phyloP scores from a whole-genome alignment of 2,888 invertebrate genomes.

The Mimachlamys varia region DNA sequence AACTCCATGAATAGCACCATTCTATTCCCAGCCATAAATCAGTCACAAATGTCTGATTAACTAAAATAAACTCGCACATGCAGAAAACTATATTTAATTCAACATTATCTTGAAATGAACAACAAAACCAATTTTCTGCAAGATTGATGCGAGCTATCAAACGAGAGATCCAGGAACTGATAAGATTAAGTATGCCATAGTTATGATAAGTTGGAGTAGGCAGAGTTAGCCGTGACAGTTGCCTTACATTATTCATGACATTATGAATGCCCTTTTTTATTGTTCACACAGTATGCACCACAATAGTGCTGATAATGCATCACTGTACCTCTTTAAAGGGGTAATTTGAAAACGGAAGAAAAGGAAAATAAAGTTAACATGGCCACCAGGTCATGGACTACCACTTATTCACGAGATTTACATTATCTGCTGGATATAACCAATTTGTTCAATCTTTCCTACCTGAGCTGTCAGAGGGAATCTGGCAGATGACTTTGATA shows the following conservation, averaged over 20 bases:
- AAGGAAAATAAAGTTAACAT: neutral
- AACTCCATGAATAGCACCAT: neutral
- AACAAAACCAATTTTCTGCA: slow-evolving; percentile 36
- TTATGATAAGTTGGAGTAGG: neutral
- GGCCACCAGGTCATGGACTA: neutral
- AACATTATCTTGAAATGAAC: slow-evolving; percentile 17
- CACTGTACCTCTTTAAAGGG: neutral
- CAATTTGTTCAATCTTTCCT: neutral
- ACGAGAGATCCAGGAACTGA: neutral
- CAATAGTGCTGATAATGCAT: slow-evolving; percentile 18
- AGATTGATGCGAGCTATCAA: neutral
- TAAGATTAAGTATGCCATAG: neutral
- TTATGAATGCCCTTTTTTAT: neutral
- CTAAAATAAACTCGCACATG: slow-evolving; percentile 5
- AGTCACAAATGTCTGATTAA: slow-evolving; percentile 11
- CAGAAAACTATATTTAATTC: slow-evolving; percentile 34
- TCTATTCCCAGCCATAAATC: neutral
- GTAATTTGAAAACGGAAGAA: neutral
- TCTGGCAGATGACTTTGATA: slow-evolving; percentile 8
- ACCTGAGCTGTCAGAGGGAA: neutral
- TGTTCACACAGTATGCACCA: neutral
- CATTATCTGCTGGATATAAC: neutral
- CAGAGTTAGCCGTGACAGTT: neutral
- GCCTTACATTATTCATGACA: neutral
- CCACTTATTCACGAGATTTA: neutral